phyloP scores from a whole-genome alignment of 2,888 invertebrate species.

The Adelognathus sp. region DNA sequence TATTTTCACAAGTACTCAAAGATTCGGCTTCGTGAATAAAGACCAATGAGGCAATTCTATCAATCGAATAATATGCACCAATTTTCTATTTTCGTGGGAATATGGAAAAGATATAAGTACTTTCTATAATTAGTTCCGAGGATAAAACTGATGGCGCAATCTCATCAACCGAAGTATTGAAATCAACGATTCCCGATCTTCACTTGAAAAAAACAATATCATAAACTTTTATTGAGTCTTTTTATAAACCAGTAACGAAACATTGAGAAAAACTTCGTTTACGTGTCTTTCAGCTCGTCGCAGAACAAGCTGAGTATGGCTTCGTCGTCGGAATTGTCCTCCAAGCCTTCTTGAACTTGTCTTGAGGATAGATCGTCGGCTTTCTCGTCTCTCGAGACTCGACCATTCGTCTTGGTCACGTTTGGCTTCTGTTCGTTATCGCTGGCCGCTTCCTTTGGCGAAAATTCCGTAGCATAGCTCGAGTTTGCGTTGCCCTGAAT shows the following conservation, averaged over 20 bases:
- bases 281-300: conserved; percentile 55
- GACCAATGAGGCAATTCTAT: no score
- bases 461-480: not conserved
- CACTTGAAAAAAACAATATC: not conserved
- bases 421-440: conserved; percentile 15
- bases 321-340: conserved; percentile 55
- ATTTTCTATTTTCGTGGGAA: no score
- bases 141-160: no score
- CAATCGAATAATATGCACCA: no score
- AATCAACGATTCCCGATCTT: no score
- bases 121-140: no score
- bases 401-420: not conserved
- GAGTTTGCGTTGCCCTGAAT: conserved; percentile 30
- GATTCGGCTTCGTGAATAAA: no score
- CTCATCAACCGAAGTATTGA: no score
- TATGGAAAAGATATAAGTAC: no score
- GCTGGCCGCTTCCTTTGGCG: not conserved
- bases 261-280: not conserved
- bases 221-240: not conserved
- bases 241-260: not conserved
- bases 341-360: not conserved
- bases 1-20: no score
- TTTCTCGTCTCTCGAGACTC: not conserved
- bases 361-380: not conserved
- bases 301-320: conserved; percentile 54